Percentiles rank a stretch among this genome's conserved stretches.
These are phyloP conservation scores for Sebastes jordani DNA, from an alignment of 2,797 vertebrate species.

Conservation along the genomic window DNA sequence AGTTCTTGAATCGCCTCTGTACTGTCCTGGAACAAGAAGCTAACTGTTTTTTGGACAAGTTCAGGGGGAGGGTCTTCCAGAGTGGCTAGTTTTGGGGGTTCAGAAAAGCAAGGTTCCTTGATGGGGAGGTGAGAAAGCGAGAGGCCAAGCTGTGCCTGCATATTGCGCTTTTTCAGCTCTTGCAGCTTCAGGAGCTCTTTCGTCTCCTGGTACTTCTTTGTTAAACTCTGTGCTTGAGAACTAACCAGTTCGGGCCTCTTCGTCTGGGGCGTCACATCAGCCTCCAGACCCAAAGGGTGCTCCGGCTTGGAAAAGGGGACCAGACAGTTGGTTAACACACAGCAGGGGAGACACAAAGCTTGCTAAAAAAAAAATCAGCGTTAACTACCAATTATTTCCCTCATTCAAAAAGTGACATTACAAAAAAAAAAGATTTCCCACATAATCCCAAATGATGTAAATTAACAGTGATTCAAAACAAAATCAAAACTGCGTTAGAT, in stretches of 20 bases:
- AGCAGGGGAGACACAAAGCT: slow-evolving; percentile 83
- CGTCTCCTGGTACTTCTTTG: slow-evolving; percentile 90
- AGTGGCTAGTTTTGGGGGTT: slow-evolving; percentile 57
- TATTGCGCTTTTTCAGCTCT: slow-evolving; percentile 88
- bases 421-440: slow-evolving; percentile 41
- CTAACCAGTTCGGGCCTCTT: slow-evolving; percentile 88
- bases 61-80: slow-evolving; percentile 70
- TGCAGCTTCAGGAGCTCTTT: slow-evolving; percentile 89
- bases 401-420: slow-evolving; percentile 48
- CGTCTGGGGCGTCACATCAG: slow-evolving; percentile 84
- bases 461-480: slow-evolving; percentile 62
- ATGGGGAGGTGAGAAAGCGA: slow-evolving; percentile 79
- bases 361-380: slow-evolving; percentile 64
- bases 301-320: slow-evolving; percentile 92
- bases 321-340: slow-evolving; percentile 90
- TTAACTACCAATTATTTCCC: slow-evolving; percentile 58
- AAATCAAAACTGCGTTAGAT: slow-evolving; percentile 35
- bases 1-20: slow-evolving; percentile 78
- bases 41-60: slow-evolving; percentile 71
- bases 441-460: slow-evolving; percentile 46
- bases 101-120: slow-evolving; percentile 81
- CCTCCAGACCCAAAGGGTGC: slow-evolving; percentile 87
- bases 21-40: slow-evolving; percentile 75
- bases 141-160: slow-evolving; percentile 89
- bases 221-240: slow-evolving; percentile 89